Base-by-base conservation (phyloP, 2,113 vertebrate genomes). In the Dinomys branickii region DNA sequence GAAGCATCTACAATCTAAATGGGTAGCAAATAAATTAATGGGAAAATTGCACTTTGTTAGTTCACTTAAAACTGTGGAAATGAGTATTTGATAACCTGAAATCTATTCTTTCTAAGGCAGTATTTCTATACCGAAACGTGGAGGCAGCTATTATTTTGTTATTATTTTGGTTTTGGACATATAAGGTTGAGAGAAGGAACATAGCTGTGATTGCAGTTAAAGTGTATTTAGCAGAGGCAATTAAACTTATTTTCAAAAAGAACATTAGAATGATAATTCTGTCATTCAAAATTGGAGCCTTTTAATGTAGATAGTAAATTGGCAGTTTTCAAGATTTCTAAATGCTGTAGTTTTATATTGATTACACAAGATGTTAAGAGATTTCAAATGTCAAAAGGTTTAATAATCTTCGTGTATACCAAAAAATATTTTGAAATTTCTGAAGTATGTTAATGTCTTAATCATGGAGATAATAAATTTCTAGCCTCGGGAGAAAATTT, bases 1-100 rank as follows among this genome's bases (percentile, higher is more conserved):
- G 22, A 94, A 63, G 11, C 67, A 63, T 38, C 56, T 82, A 67
- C 91, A 82, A 89, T 58, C 56, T 81, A 88, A 90, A 30, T 61
- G 28, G 30, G 33, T n/a, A 82, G 82, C 81, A 88, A 97, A 83
- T 82, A 92, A 88, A 97, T 90, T 94, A 41, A 80, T n/a, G 35
- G 17, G 83, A 94, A 88, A 78, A 80, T 16, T 88, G 16, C 2
- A 52, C 87, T 88, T 85, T 73, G 22, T 90, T n/a, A 3, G 38
- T 78, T 91, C 17, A 93, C 7, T 8, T 77, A 22, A 75, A 84
- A 69, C 35, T 58, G 2, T 86, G 71, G 41, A 75, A 95, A 91
- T 90, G 61, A 91, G 35, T 13, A 65, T 24, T 78, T 87, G 59
- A 93, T 67, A 75, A 96, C 35, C 41, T 91, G 26, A 94, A 91